Evolutionary conservation across 92 coral and sea anemone genomes (phyloP).

Genomic region (Actinostola sp.): DNA sequence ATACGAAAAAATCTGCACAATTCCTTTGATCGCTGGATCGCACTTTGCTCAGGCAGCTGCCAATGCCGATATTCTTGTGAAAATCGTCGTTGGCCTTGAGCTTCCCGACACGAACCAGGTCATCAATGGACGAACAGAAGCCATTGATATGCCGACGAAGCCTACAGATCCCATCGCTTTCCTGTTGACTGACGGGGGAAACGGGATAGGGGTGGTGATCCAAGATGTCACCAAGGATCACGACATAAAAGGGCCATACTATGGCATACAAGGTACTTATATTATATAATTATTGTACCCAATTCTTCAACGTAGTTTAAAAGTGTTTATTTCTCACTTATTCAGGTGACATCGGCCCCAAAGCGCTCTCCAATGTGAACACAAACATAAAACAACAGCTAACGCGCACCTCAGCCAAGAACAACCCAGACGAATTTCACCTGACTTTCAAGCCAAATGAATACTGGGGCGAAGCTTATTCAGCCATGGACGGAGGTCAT

Average conservation of each 20-base stretch:
- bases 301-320: too few species aligned
- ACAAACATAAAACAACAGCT: background rate
- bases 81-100: constrained; percentile 15
- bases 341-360: constrained; percentile 12
- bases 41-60: background rate
- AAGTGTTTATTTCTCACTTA: background rate
- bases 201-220: constrained; percentile 27
- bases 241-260: constrained; percentile 4
- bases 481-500: constrained; percentile 23
- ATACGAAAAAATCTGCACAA: constrained; percentile 20
- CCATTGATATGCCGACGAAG: constrained; percentile 5
- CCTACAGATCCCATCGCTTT: constrained; percentile 14
- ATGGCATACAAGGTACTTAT: constrained; percentile 26
- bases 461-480: constrained; percentile 30
- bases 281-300: too few species aligned
- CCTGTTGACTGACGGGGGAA: constrained; percentile 10
- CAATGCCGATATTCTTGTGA: background rate
- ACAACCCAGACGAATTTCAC: constrained; percentile 22
- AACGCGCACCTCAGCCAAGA: background rate
- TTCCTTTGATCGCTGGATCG: constrained; percentile 1
- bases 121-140: background rate
- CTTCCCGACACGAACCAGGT: constrained; percentile 4
- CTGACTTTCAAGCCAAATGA: constrained; percentile 24
- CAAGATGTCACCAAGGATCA: constrained; percentile 23
- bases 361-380: background rate